Percentiles rank a stretch among this genome's conserved stretches.
Conservation (phyloP, 2,888 invertebrate genomes). For the Limnephilus rhombicus region DNA sequence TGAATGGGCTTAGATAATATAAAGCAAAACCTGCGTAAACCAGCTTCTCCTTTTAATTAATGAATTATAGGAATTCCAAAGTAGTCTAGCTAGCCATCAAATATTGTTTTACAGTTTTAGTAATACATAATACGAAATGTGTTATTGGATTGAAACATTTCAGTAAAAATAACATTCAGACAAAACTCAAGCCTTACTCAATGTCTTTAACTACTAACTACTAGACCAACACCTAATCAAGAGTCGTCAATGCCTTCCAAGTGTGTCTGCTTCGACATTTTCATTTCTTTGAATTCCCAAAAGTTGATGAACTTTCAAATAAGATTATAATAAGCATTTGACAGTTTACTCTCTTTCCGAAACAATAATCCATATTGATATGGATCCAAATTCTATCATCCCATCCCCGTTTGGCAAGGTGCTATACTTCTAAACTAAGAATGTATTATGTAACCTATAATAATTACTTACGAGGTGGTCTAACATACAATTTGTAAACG, state of each 20-base stretch:
- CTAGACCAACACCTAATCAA: neutral
- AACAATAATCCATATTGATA: neutral
- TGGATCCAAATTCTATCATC: neutral
- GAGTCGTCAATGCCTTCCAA: neutral
- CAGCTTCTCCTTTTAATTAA: neutral
- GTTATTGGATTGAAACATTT: neutral
- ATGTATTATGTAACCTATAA: neutral
- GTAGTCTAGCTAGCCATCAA: slow-evolving; percentile 11
- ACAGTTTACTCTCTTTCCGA: neutral
- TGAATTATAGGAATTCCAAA: neutral
- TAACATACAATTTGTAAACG: neutral
- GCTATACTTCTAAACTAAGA: slow-evolving; percentile 14
- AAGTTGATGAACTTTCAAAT: neutral
- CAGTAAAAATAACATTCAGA: neutral
- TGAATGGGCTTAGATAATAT: neutral
- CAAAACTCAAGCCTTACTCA: neutral
- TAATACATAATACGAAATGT: neutral
- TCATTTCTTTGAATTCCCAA: neutral
- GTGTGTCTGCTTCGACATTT: neutral
- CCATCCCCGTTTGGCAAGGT: slow-evolving; percentile 23
- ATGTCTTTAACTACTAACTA: neutral
- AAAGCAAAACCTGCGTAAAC: neutral
- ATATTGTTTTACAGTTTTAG: neutral
- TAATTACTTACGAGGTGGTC: neutral
- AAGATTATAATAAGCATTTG: neutral